Percentiles rank a stretch among this genome's conserved stretches.
Evolutionary conservation across 1,140 invertebrate species (phyloP).

Genomic region (Orchesella cincta): DNA sequence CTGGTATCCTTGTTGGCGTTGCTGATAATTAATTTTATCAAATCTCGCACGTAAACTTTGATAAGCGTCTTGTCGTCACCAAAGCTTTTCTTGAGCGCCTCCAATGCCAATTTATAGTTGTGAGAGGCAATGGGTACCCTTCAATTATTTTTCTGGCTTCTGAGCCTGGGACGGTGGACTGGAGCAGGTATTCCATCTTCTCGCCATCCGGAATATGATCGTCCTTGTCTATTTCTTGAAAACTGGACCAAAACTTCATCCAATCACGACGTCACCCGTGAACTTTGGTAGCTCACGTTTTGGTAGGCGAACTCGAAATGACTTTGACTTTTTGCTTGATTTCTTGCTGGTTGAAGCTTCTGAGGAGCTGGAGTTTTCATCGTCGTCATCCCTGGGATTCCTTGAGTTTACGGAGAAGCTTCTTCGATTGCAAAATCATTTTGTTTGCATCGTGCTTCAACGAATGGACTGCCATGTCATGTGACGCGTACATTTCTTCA

Average conservation of each 20-base stretch:
- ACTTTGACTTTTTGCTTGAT: too few species aligned
- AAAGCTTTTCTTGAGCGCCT: slow-evolving; percentile 52
- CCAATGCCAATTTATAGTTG: slow-evolving; percentile 52
- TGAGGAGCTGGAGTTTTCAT: too few species aligned
- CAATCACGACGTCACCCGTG: slow-evolving; percentile 53
- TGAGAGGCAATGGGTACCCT: slow-evolving; percentile 50
- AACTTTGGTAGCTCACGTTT: slow-evolving; percentile 53
- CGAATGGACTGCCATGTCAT: too few species aligned
- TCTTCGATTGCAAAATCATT: too few species aligned
- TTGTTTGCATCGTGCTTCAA: too few species aligned
- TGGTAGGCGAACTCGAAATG: too few species aligned
- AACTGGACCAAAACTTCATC: slow-evolving; percentile 54
- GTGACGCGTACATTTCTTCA: too few species aligned
- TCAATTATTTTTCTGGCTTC: slow-evolving; percentile 42
- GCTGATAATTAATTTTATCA: slow-evolving; percentile 49
- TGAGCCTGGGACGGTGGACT: background rate
- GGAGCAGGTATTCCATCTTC: slow-evolving; percentile 51
- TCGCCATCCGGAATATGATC: slow-evolving; percentile 45
- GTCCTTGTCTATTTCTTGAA: slow-evolving; percentile 54
- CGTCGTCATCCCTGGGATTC: too few species aligned
- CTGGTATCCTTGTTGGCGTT: slow-evolving; percentile 1
- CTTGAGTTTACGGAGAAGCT: too few species aligned
- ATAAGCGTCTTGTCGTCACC: slow-evolving; percentile 53
- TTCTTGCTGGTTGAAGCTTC: too few species aligned
- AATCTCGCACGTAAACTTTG: slow-evolving; percentile 54